A percentile compares a stretch with the other conserved stretches of the same genome.
Conservation (phyloP, 2,888 invertebrate species). For the Melanophora roralis region DNA sequence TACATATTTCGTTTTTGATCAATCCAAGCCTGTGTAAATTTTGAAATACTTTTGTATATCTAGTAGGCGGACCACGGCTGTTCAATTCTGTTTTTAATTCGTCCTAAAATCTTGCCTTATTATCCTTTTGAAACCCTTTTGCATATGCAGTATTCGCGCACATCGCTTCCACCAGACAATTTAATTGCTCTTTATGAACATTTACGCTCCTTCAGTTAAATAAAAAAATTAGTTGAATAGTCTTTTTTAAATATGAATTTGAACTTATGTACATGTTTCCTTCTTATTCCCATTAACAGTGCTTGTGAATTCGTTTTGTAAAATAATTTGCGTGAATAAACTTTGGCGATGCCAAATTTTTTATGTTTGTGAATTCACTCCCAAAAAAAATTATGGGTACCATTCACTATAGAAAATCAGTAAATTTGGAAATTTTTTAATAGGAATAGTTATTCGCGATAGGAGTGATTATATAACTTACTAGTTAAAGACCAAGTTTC, state of each 20-base stretch:
- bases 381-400: background rate
- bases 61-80: slow-evolving; percentile 4
- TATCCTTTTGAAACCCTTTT: slow-evolving; percentile 4
- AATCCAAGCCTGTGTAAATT: slow-evolving; percentile 5
- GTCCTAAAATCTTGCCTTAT: background rate
- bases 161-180: slow-evolving; percentile 11
- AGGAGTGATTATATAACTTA: no score
- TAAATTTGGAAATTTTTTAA: background rate
- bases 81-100: background rate
- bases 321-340: no score
- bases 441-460: no score
- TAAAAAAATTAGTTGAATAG: background rate
- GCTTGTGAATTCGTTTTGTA: no score
- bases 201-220: no score
- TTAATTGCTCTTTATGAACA: no score
- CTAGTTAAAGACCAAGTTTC: no score
- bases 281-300: no score
- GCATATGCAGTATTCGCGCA: background rate
- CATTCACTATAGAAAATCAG: background rate
- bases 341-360: no score
- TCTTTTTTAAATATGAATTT: background rate
- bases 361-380: no score
- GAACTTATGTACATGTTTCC: background rate
- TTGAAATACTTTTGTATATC: background rate
- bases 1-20: background rate